These are phyloP conservation scores for Toxotes jaculatrix DNA, from an alignment of 2,113 vertebrate genomes.

Conservation along the genomic window DNA sequence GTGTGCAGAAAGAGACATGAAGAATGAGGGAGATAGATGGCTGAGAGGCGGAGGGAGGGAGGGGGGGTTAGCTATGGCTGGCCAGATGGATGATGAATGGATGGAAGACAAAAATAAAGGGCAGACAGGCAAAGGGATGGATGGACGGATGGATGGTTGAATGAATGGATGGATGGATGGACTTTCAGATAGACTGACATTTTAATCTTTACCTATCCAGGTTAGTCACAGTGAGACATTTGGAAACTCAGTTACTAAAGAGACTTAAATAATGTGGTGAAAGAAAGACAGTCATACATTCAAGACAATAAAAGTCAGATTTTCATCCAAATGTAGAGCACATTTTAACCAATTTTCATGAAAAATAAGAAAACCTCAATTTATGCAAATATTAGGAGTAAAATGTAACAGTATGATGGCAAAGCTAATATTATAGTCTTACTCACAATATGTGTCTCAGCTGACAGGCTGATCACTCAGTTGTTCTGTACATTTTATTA, in stretches of 20 bases:
- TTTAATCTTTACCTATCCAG: slow-evolving; percentile 16
- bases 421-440: no score
- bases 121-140: slow-evolving; percentile 12
- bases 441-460: no score
- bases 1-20: slow-evolving; percentile 46
- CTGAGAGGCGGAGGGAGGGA: not conserved
- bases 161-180: not conserved
- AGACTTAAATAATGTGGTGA: not conserved
- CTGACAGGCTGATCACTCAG: no score
- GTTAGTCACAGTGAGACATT: not conserved
- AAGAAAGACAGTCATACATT: not conserved
- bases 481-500: no score
- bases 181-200: slow-evolving; percentile 6
- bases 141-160: slow-evolving; percentile 10
- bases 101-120: slow-evolving; percentile 35
- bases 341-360: no score
- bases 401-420: no score
- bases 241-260: not conserved
- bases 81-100: slow-evolving; percentile 59
- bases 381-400: no score
- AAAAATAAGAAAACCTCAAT: no score
- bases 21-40: slow-evolving; percentile 61
- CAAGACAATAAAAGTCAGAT: no score
- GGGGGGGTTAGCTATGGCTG: slow-evolving; percentile 6
- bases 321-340: no score